These are phyloP conservation scores for Bucorvus abyssinicus DNA, from an alignment of 2,797 vertebrate genomes.

Conservation along the genomic window DNA sequence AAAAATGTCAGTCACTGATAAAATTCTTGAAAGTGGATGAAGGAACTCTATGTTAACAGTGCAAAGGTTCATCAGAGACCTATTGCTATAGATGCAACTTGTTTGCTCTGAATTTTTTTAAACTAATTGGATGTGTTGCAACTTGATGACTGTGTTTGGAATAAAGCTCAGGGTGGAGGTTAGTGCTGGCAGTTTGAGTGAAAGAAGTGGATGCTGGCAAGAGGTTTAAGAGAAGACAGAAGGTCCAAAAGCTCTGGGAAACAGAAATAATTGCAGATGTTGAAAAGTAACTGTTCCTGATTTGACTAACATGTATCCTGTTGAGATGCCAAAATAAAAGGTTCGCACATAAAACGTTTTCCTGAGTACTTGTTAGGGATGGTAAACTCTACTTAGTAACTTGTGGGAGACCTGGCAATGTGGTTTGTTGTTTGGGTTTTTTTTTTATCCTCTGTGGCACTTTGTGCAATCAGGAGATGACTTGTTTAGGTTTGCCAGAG, in stretches of 20 bases:
- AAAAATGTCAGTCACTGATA: not conserved
- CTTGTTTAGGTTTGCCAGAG: not conserved
- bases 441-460: not conserved
- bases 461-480: not conserved
- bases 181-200: not conserved
- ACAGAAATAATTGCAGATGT: conserved; percentile 43
- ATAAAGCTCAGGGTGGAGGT: not conserved
- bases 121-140: not conserved
- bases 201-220: not conserved
- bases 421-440: not conserved
- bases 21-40: not conserved
- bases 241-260: conserved; percentile 17
- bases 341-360: not conserved
- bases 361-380: not conserved
- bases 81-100: not conserved
- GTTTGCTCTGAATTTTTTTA: not conserved
- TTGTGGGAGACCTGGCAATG: not conserved
- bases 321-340: not conserved
- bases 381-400: not conserved
- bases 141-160: conserved; percentile 15
- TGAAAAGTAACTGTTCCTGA: conserved; percentile 14
- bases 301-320: conserved; percentile 1
- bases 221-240: not conserved
- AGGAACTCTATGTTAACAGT: not conserved
- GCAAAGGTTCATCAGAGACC: not conserved